Base-by-base conservation (phyloP, 2,888 invertebrate genomes). In the Tetrapedia diversipes region DNA sequence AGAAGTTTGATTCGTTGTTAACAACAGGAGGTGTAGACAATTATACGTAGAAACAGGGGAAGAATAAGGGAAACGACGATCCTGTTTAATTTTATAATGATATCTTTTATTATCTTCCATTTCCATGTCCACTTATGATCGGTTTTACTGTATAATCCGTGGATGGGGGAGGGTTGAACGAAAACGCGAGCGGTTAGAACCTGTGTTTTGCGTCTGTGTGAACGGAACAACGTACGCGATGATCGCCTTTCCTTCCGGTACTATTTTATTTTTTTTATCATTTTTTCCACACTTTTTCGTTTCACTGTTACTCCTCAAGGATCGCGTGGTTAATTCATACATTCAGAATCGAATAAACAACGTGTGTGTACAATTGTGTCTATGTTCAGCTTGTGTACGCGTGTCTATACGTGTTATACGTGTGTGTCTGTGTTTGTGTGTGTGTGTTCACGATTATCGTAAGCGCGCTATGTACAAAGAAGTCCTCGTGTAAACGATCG, bases 161-260 rank as follows among this genome's bases (percentile, higher is more conserved):
- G 57, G 47, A 32, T 6, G 8, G 8, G 19, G n/a, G 14, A 47
- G 19, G 56, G 41, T 41, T 37, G 51, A 57, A 45, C 64, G 64
- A 57, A 64, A 53, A 14, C 27, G 57, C 56, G 43, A 70, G 41
- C 63, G 34, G 39, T 39, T 39, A 22, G 49, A 65, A 56, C 43
- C 84, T 89, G 87, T 89, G 89, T 90, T 88, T 90, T 86, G 86
- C 86, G 10, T 24, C 83, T 84, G 79, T 82, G n/a, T 87, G 86
- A 88, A 86, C 86, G 85, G 87, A 87, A 87, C 89, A 86, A 71
- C 7, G 49, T 49, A 49, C 49, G 16, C 49, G 24, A 27, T 80
- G 82, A 63, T 63, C 61, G 51, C 43, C 41, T 56, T n/a, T 16
- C 22, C 19, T 39, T 11, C 14, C n/a, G 0, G 22, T 47, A 0